Conservation (phyloP, 2,113 vertebrate species). For the Vombatus ursinus region DNA sequence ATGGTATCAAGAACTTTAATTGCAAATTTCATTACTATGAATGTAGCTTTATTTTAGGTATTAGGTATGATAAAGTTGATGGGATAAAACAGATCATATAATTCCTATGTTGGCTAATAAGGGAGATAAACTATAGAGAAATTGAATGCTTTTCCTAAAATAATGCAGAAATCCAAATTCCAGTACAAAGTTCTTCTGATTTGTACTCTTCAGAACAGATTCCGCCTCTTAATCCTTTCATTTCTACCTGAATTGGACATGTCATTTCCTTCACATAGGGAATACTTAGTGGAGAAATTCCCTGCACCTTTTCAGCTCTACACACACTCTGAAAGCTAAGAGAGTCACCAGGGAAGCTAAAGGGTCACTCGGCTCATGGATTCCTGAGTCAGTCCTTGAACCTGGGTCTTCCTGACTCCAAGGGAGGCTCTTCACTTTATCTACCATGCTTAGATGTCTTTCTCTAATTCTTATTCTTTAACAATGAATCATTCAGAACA, state of each 20-base stretch:
- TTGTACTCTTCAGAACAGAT: background rate
- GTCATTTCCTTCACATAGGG: too few relatives aligned
- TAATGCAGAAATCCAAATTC: background rate
- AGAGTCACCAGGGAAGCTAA: background rate
- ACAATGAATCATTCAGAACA: background rate
- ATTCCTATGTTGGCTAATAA: background rate
- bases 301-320: background rate
- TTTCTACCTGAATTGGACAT: background rate
- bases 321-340: background rate
- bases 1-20: background rate
- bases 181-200: background rate
- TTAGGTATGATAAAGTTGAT: background rate
- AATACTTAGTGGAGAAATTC: background rate
- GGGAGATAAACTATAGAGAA: background rate
- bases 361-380: background rate
- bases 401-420: background rate
- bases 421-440: background rate
- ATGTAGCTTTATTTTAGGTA: background rate
- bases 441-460: background rate
- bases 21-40: background rate
- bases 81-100: background rate
- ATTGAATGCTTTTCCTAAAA: background rate
- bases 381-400: background rate
- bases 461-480: background rate
- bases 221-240: background rate